Percentiles rank a stretch among this genome's conserved stretches.
These are phyloP conservation scores for Tarsius wallacei DNA, from an alignment of 2,797 vertebrate genomes.

Conservation along the genomic window DNA sequence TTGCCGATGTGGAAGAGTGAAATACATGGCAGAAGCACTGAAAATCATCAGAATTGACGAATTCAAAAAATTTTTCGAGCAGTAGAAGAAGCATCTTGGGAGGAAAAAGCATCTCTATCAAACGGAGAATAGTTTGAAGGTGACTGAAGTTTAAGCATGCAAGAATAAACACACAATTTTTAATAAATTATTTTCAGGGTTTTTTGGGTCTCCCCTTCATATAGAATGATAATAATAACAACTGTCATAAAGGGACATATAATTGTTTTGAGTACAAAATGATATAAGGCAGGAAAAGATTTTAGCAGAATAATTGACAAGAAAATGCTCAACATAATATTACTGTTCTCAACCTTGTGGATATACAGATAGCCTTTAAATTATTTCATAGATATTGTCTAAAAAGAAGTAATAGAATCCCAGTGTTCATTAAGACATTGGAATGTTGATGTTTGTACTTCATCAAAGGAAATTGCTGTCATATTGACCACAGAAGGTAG, in stretches of 20 bases:
- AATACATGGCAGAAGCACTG: too few species aligned
- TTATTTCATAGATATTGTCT: background rate
- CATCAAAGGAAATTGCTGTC: background rate
- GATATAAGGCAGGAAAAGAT: conserved; percentile 2
- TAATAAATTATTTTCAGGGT: too few species aligned
- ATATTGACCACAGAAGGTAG: background rate
- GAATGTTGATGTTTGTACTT: background rate
- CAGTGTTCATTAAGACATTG: background rate
- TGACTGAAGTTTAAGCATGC: too few species aligned
- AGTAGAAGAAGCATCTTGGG: too few species aligned
- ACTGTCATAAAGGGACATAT: background rate
- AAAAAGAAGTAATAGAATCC: background rate
- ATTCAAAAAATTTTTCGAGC: too few species aligned
- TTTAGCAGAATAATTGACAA: background rate
- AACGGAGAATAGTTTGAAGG: too few species aligned
- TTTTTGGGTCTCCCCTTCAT: too few species aligned
- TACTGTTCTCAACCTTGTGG: conserved; percentile 15
- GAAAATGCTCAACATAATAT: background rate
- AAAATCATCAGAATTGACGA: too few species aligned
- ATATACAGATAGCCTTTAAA: background rate
- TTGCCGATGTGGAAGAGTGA: too few species aligned
- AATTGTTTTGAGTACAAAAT: background rate
- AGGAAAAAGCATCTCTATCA: too few species aligned
- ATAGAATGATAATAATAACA: background rate
- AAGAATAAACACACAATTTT: too few species aligned